Percentiles rank a stretch among this genome's conserved stretches.
Conservation (phyloP, 2,113 vertebrate genomes). For the Microtus montanus region DNA sequence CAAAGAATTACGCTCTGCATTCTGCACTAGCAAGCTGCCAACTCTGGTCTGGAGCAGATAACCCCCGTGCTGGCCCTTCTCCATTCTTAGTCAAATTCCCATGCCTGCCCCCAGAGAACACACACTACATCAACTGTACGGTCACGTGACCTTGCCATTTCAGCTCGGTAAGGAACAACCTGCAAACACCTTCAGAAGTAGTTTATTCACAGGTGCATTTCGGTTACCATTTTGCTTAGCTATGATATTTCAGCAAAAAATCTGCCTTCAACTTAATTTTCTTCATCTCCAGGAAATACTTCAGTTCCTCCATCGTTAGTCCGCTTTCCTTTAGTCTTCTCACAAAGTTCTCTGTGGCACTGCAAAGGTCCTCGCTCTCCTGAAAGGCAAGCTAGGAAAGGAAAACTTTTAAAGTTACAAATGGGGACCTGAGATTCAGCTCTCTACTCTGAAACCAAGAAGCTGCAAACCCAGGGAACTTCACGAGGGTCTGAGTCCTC, state of each 20-base stretch:
- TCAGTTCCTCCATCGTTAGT: constrained; percentile 62
- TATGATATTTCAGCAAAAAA: background rate
- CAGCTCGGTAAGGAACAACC: background rate
- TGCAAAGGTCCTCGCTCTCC: constrained; percentile 49
- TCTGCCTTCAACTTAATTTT: constrained; percentile 74
- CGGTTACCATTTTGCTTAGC: background rate
- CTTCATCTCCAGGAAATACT: constrained; percentile 77
- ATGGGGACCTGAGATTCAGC: background rate
- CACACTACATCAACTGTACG: fast-evolving
- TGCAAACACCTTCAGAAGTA: constrained; percentile 21
- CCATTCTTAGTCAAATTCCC: background rate
- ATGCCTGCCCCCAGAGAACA: background rate
- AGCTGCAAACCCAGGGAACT: background rate
- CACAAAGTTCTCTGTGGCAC: constrained; percentile 9
- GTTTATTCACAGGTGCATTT: constrained; percentile 58
- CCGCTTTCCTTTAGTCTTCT: constrained; percentile 43
- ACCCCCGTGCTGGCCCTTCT: background rate
- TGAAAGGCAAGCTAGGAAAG: constrained; percentile 62
- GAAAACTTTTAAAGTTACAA: background rate
- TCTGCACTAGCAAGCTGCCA: background rate
- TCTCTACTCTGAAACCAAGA: background rate
- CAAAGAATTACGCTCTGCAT: background rate
- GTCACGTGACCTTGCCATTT: background rate
- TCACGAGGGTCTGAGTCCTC: background rate
- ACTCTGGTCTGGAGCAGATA: background rate